Base-by-base conservation (phyloP, 2,113 vertebrate genomes). In the Motacilla alba region DNA sequence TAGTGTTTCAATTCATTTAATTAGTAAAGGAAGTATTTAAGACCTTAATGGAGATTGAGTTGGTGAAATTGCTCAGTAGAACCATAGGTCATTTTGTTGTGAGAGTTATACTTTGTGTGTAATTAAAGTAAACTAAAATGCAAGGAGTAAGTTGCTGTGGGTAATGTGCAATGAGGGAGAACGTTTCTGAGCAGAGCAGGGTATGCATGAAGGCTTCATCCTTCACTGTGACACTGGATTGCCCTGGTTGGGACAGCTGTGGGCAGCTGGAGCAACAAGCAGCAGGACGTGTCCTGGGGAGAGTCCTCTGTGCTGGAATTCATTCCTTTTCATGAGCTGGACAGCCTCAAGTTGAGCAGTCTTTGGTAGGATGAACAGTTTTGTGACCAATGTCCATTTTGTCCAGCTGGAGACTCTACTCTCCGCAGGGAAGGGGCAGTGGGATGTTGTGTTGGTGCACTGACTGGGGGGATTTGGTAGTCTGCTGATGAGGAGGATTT, bases 11-110 rank as follows among this genome's bases (percentile, higher is more conserved):
- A 98, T 99, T 98, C 97, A 97, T 99, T 98, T 99, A 99, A 99
- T 99, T 98, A 99, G 98, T 97, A 96, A 96, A 98, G 99, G 99
- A 99, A 99, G 99, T 98, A 98, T 99, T 99, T 99, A 99, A 98
- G 96, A 98, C 97, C 98, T 98, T 99, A 99, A 99, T 99, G 98
- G 98, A 99, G 99, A 99, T 99, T 99, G 98, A 98, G 83, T 96
- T 88, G 98, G 98, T 98, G 74, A 99, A 99, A 99, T 99, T 99
- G 98, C 98, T 98, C 85, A 50, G 98, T 98, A 98, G 99, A 87
- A 95, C 96, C 86, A 62, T 93, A 97, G 97, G 96, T 98, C 96
- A 95, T 98, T 98, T 98, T 98, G 98, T 96, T 96, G 97, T 85
- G 96, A 95, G 97, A 97, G 96, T 96, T 97, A n/a, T 90, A 96